Conservation (phyloP, 2,797 vertebrate species). For the Crax fasciolata region DNA sequence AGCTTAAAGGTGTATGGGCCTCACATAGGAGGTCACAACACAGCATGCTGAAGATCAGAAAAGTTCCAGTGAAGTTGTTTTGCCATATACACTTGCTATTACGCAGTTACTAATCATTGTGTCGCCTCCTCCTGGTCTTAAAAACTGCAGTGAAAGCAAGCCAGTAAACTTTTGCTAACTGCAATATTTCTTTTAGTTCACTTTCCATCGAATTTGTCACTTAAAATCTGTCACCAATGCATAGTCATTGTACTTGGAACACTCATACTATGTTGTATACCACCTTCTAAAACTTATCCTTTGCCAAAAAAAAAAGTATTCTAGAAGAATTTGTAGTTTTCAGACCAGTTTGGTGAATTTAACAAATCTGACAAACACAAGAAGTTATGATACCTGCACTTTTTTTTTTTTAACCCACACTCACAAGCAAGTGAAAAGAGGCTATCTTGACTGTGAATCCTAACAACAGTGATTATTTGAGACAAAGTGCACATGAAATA, state of each 20-base stretch:
- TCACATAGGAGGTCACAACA: not conserved
- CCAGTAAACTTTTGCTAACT: slow-evolving; percentile 8
- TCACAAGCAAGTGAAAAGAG: not conserved
- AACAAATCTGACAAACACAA: not conserved
- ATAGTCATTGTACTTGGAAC: not conserved
- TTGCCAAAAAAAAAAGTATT: not conserved
- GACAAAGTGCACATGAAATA: not conserved
- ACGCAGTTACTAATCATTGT: not conserved
- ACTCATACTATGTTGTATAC: not conserved
- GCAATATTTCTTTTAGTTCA: not conserved
- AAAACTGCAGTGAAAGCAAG: not conserved
- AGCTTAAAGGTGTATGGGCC: not conserved
- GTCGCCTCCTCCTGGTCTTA: not conserved
- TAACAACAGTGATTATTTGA: slow-evolving; percentile 32
- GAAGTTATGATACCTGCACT: not conserved
- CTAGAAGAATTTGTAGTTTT: slow-evolving; percentile 2
- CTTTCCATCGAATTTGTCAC: slow-evolving; percentile 3
- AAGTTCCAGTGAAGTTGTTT: not conserved
- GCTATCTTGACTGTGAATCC: slow-evolving; percentile 1
- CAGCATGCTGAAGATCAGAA: not conserved
- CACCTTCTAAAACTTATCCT: not conserved
- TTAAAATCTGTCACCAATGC: not conserved
- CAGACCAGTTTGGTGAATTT: not conserved
- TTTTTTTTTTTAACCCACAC: not conserved
- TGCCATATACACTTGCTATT: not conserved